Conservation (phyloP, 2,797 vertebrate species). For the Ficedula albicollis region DNA sequence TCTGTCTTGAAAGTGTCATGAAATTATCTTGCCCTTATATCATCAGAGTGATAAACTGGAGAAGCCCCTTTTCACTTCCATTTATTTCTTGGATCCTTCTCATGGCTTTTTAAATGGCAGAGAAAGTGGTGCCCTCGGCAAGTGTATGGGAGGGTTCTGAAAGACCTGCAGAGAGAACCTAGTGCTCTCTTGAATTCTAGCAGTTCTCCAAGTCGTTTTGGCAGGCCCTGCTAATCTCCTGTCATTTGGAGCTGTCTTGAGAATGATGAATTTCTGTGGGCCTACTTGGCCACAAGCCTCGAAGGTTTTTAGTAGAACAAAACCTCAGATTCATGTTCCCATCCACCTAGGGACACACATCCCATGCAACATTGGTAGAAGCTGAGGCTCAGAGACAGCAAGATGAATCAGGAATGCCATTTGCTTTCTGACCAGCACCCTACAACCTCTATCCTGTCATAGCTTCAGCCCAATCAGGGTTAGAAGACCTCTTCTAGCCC, state of each 20-base stretch:
- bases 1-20: background rate
- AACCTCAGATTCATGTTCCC: background rate
- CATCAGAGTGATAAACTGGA: background rate
- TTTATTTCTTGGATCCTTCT: background rate
- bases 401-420: rapidly evolving
- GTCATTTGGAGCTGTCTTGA: background rate
- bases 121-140: background rate
- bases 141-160: background rate
- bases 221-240: background rate
- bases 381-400: background rate
- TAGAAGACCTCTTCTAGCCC: background rate
- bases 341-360: background rate
- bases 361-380: background rate
- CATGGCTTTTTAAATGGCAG: background rate
- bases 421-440: background rate
- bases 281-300: background rate
- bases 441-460: background rate
- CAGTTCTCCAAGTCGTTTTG: background rate
- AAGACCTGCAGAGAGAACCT: background rate
- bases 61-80: background rate
- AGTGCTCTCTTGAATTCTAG: background rate
- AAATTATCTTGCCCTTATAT: background rate
- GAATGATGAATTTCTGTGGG: background rate
- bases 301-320: background rate
- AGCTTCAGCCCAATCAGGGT: background rate